phyloP scores from a whole-genome alignment of 2,797 vertebrate genomes.

The Micromesistius poutassou region DNA sequence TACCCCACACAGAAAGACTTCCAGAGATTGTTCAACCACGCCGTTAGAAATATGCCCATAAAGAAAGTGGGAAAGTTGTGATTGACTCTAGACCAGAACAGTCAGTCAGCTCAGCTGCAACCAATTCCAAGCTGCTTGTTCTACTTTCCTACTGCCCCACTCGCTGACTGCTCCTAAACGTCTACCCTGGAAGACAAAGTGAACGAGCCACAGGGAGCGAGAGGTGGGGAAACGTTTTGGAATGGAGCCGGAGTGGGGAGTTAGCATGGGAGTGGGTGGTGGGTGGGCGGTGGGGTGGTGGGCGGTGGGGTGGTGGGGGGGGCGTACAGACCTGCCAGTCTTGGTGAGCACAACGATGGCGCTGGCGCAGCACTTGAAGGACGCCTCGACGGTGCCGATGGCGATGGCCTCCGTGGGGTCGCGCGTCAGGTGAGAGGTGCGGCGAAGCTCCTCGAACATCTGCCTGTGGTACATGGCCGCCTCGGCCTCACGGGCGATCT shows the following conservation, averaged over 20 bases:
- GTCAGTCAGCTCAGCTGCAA: too few relatives aligned
- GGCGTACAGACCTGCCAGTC: constrained; percentile 85
- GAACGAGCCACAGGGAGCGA: too few relatives aligned
- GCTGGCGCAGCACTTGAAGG: constrained; percentile 97
- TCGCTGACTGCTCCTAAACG: background rate
- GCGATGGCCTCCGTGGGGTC: constrained; percentile 93
- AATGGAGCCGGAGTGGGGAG: too few relatives aligned
- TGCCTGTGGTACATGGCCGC: constrained; percentile 98
- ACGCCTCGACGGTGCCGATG: constrained; percentile 93
- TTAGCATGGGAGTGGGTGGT: background rate
- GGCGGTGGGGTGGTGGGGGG: background rate
- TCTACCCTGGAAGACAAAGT: background rate
- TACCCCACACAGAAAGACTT: too few relatives aligned
- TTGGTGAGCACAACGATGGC: constrained; percentile 97
- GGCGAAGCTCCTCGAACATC: constrained; percentile 94
- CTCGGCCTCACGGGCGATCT: constrained; percentile 98
- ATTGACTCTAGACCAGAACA: too few relatives aligned
- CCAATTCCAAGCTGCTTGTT: background rate
- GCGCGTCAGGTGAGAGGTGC: constrained; percentile 87
- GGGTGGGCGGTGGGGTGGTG: background rate
- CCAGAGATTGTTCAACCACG: too few relatives aligned
- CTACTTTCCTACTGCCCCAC: background rate
- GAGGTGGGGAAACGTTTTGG: too few relatives aligned
- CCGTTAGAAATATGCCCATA: too few relatives aligned
- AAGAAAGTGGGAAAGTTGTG: background rate